Percentiles rank a stretch among this genome's conserved stretches.
Evolutionary conservation across 2,888 invertebrate genomes (phyloP).

Genomic region (Ophion ventricosus): DNA sequence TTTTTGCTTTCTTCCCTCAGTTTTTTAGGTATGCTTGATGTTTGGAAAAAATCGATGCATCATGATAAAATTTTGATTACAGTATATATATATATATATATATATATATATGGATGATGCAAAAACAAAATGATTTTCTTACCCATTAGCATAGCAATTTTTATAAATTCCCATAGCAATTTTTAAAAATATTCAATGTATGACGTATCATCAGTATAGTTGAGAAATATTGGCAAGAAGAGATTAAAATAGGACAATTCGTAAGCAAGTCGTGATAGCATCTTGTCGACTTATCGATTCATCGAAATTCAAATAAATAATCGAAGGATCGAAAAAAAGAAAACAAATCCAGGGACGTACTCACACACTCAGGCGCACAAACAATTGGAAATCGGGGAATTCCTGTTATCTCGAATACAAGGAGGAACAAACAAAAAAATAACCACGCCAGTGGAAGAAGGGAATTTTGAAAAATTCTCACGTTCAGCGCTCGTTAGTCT

Average conservation of each 20-base stretch:
- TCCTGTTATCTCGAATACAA: not conserved
- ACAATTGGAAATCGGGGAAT: not conserved
- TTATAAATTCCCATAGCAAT: no score
- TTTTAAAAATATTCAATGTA: no score
- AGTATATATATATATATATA: no score
- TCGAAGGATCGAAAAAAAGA: not conserved
- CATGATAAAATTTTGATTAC: not conserved
- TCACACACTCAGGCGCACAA: not conserved
- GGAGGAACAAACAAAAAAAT: slow-evolving; percentile 10
- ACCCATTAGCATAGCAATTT: no score
- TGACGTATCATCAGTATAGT: no score
- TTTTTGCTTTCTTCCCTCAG: slow-evolving; percentile 1
- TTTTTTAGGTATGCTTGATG: slow-evolving; percentile 11
- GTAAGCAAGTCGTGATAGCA: no score
- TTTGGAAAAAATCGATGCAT: not conserved
- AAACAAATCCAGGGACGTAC: slow-evolving; percentile 1
- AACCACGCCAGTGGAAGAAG: not conserved
- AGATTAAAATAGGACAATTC: no score
- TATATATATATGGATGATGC: no score
- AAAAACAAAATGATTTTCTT: no score
- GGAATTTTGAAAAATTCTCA: not conserved
- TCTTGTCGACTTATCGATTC: no score
- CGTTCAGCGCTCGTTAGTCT: not conserved
- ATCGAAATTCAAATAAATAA: not conserved
- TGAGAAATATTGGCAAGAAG: no score